A percentile compares a stretch with the other conserved stretches of the same genome.
These are phyloP conservation scores for Drosophila borealis DNA, from an alignment of 2,888 invertebrate genomes.

Conservation along the genomic window DNA sequence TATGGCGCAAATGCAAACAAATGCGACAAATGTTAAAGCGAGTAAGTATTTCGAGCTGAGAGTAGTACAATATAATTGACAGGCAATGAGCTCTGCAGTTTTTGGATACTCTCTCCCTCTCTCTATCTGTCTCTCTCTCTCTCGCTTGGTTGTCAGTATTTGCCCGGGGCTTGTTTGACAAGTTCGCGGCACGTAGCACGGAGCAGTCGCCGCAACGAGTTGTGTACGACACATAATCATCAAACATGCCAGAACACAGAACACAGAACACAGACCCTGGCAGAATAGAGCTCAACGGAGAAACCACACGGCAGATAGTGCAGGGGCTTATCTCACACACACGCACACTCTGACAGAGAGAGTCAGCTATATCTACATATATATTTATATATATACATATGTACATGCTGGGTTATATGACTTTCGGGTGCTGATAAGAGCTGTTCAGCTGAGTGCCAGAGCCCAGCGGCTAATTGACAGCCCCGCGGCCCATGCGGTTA, in stretches of 20 bases:
- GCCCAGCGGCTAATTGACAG: conserved; percentile 46
- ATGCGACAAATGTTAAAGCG: conserved; percentile 56
- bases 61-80: conserved; percentile 50
- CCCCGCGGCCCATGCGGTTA: conserved; percentile 55
- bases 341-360: conserved; percentile 9
- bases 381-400: conserved; percentile 2
- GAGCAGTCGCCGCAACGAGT: conserved; percentile 70
- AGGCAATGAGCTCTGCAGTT: conserved; percentile 60
- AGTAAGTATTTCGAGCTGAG: conserved; percentile 48
- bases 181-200: conserved; percentile 73
- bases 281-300: conserved; percentile 20
- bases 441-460: conserved; percentile 28
- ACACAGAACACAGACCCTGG: conserved; percentile 17
- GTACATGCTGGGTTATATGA: conserved; percentile 63
- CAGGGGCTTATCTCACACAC: conserved; percentile 58
- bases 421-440: conserved; percentile 68
- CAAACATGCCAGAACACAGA: conserved; percentile 49
- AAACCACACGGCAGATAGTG: conserved; percentile 50
- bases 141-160: conserved; percentile 41
- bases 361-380: background rate
- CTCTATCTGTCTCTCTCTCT: conserved; percentile 14
- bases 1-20: conserved; percentile 78
- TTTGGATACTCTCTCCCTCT: conserved; percentile 33
- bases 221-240: conserved; percentile 73
- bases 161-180: conserved; percentile 74